Evolutionary conservation across 2,888 invertebrate genomes (phyloP).

Genomic region (Apoda limacodes): DNA sequence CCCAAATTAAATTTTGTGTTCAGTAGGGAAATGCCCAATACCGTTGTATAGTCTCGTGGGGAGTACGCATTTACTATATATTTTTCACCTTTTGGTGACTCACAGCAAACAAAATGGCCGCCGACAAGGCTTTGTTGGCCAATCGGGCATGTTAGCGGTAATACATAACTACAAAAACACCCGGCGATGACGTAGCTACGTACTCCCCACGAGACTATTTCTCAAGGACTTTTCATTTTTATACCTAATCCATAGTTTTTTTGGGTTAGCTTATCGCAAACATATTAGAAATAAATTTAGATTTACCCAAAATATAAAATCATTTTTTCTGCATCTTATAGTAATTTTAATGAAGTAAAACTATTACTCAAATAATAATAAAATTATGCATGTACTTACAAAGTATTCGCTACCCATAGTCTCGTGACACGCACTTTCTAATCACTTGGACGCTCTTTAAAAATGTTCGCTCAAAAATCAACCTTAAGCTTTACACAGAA

Average conservation of each 20-base stretch:
- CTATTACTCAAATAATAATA: too few relatives aligned
- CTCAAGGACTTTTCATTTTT: slow-evolving; percentile 65
- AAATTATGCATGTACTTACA: slow-evolving; percentile 60
- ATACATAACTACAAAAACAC: slow-evolving; percentile 56
- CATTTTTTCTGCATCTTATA: too few relatives aligned
- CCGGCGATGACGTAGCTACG: slow-evolving; percentile 54
- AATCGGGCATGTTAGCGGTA: slow-evolving; percentile 46
- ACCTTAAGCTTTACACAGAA: slow-evolving; percentile 25
- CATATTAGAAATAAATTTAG: slow-evolving; percentile 13
- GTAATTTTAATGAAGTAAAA: too few relatives aligned
- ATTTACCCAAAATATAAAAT: slow-evolving; percentile 41
- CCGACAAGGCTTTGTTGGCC: slow-evolving; percentile 64
- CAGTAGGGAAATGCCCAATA: slow-evolving; percentile 68
- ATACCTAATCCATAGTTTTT: slow-evolving; percentile 38
- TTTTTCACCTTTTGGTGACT: slow-evolving; percentile 74
- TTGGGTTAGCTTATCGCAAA: slow-evolving; percentile 19
- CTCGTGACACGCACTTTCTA: slow-evolving; percentile 38
- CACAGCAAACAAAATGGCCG: slow-evolving; percentile 76
- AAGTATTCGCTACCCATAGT: slow-evolving; percentile 60
- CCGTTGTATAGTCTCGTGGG: slow-evolving; percentile 72
- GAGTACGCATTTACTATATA: slow-evolving; percentile 67
- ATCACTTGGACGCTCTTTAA: slow-evolving; percentile 21
- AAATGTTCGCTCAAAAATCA: slow-evolving; percentile 23
- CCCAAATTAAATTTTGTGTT: slow-evolving; percentile 69
- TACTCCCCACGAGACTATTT: slow-evolving; percentile 66